Evolutionary conservation across 2,113 vertebrate genomes (phyloP).

Genomic region (Solea solea): DNA sequence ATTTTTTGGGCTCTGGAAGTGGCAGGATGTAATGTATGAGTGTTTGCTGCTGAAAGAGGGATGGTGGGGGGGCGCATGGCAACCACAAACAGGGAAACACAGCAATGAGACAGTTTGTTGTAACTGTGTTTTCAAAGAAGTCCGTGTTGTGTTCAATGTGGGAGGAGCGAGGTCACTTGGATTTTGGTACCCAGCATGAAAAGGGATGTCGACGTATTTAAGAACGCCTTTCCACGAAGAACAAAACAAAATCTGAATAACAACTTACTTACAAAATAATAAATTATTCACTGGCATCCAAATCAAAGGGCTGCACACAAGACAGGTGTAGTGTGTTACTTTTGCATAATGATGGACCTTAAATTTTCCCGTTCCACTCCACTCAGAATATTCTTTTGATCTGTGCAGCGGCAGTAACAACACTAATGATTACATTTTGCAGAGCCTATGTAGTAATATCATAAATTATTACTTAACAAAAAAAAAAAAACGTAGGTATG

Average conservation of each 20-base stretch:
- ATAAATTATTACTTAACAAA: neutral
- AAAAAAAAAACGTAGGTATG: neutral
- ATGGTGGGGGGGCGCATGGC: too few relatives aligned
- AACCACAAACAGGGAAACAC: slow-evolving; percentile 3
- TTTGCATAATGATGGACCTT: slow-evolving; percentile 5
- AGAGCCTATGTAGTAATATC: neutral
- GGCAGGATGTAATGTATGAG: slow-evolving; percentile 26
- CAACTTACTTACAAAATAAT: neutral
- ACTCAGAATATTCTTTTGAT: neutral
- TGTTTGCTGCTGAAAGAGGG: slow-evolving; percentile 9
- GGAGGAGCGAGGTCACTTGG: neutral
- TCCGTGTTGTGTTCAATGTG: neutral
- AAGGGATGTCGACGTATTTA: neutral
- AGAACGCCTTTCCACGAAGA: slow-evolving; percentile 2
- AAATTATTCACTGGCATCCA: neutral
- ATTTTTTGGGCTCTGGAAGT: slow-evolving; percentile 24
- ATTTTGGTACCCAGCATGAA: neutral
- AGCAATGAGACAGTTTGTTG: slow-evolving; percentile 18
- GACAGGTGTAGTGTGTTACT: neutral
- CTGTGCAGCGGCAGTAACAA: neutral
- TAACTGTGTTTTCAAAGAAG: neutral
- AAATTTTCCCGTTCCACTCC: neutral
- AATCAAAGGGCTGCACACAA: neutral
- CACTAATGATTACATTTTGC: neutral
- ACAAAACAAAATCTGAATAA: neutral